Evolutionary conservation across 2,797 vertebrate species (phyloP).

Genomic region (Pangasius macronema): DNA sequence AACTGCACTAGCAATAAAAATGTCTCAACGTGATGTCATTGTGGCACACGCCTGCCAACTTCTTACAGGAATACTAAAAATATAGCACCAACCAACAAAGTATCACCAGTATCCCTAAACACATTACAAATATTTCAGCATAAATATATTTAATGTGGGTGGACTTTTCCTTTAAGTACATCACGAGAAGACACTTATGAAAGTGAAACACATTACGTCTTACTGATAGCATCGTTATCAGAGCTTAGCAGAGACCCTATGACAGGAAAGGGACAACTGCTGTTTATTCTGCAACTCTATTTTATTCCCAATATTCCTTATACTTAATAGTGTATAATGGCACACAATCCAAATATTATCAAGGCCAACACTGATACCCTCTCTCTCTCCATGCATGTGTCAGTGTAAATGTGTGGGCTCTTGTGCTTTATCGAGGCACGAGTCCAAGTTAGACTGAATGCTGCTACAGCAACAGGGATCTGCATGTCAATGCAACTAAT

Average conservation of each 20-base stretch:
- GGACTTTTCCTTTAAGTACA: neutral
- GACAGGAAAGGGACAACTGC: neutral
- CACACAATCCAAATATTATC: neutral
- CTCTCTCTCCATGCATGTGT: neutral
- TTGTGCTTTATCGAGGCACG: slow-evolving; percentile 22
- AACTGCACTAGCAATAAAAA: neutral
- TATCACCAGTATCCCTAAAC: neutral
- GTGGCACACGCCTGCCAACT: neutral
- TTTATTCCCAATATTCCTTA: neutral
- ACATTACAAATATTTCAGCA: neutral
- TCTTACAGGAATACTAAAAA: neutral
- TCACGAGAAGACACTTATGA: neutral
- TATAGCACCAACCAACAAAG: neutral
- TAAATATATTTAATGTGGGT: neutral
- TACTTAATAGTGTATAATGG: neutral
- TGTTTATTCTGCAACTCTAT: neutral
- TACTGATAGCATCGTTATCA: neutral
- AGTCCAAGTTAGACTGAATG: slow-evolving; percentile 20
- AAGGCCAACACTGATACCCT: neutral
- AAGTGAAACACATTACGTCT: neutral
- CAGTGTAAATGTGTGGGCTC: slow-evolving; percentile 21
- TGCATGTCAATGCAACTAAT: slow-evolving; percentile 13
- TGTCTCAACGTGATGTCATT: neutral
- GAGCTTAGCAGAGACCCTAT: neutral
- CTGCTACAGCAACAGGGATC: neutral